Percentiles rank a stretch among this genome's conserved stretches.
These are phyloP conservation scores for Phlogophora meticulosa DNA, from an alignment of 2,888 invertebrate genomes.

Conservation along the genomic window DNA sequence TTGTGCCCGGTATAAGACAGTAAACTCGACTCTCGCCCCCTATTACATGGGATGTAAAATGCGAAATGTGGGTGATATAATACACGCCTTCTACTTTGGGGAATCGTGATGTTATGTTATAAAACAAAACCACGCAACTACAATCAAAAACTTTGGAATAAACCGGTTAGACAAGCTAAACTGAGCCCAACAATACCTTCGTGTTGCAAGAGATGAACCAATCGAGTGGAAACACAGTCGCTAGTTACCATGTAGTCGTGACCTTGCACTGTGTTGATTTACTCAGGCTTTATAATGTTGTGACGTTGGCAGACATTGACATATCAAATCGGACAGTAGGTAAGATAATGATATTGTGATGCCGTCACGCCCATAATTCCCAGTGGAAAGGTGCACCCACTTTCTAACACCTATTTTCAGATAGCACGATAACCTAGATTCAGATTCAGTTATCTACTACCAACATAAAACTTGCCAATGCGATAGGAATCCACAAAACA, in stretches of 20 bases:
- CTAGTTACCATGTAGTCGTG: conserved; percentile 20
- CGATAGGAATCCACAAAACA: conserved; percentile 23
- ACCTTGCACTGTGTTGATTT: conserved; percentile 48
- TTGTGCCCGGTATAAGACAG: neutral
- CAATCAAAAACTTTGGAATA: conserved; percentile 7
- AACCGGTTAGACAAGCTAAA: conserved; percentile 29
- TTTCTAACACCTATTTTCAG: conserved; percentile 23
- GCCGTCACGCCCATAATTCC: conserved; percentile 4
- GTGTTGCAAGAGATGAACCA: conserved; percentile 52
- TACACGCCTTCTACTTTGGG: neutral
- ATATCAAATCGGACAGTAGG: conserved; percentile 9
- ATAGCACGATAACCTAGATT: no score
- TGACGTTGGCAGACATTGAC: conserved; percentile 17
- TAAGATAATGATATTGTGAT: conserved; percentile 15
- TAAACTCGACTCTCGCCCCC: neutral
- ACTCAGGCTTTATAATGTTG: conserved; percentile 24
- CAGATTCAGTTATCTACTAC: conserved; percentile 21
- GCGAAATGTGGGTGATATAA: no score
- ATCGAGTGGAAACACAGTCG: conserved; percentile 47
- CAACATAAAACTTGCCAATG: conserved; percentile 11
- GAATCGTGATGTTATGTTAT: neutral
- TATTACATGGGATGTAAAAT: no score
- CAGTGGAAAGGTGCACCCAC: conserved; percentile 9
- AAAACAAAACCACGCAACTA: neutral
- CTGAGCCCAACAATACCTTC: conserved; percentile 40